Base-by-base conservation (phyloP, 2,797 vertebrate genomes). In the Rhinoraja longicauda region DNA sequence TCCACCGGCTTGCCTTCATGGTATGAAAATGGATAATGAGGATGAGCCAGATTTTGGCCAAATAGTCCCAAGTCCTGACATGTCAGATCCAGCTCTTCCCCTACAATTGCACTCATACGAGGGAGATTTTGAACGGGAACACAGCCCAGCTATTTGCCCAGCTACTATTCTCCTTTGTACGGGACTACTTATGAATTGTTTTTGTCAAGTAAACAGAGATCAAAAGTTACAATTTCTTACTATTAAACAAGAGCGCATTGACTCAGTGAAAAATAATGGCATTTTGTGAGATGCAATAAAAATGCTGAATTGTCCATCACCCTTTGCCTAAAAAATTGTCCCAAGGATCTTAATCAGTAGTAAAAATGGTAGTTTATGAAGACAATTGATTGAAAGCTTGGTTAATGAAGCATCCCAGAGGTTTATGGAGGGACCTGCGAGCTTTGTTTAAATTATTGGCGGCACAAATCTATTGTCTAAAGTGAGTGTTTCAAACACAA, bases 281-380 rank as follows among this genome's bases (percentile, higher is more conserved):
- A 57, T 82, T 82, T 82, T 82, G 24, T 86, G 57, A 86, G 13
- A 86, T 86, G 57, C 82, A 86, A 32, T n/a, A 36, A 62, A 53
- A n/a, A 86, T 13, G n/a, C 45, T 45, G 45, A 64, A 15, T 32
- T 64, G 17, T 88, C 8, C 1, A 32, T 62, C 1, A 0, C 29
- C 59, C 19, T 32, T 62, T 32, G 26, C 26, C 75, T 75, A 26
- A 9, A 6, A n/a, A 75, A 15, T 4, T 7, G 59, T 32, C 26
- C 13, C 59, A 36, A 88, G n/a, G 24, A 12, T 12, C 29, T 45
- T 21, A 17, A 81, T 45, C 45, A 45, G 45, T 45, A 45, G 45
- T 45, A 45, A 45, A 2, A 45, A 45, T 45, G 1, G 4, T 45
- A 45, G 4, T 45, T 45, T 2, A 82, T 2, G n/a, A 36, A 15